These are phyloP conservation scores for Zaprionus kolodkinae DNA, from an alignment of 1,140 invertebrate genomes.

Conservation along the genomic window DNA sequence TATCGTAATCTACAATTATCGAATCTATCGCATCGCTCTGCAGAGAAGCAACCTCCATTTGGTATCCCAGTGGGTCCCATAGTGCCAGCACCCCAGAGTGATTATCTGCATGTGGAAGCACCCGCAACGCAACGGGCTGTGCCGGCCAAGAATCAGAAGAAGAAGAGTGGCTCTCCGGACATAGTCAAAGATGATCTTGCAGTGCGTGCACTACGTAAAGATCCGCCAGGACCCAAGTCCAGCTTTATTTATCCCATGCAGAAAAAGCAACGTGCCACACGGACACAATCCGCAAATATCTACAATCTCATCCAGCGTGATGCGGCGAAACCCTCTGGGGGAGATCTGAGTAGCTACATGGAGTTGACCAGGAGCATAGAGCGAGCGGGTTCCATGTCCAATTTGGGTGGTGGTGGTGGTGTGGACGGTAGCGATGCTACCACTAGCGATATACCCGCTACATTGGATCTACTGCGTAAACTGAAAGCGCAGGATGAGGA, in stretches of 20 bases:
- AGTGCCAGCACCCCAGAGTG: conserved; percentile 88
- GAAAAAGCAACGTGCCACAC: conserved; percentile 90
- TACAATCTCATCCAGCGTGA: conserved; percentile 88
- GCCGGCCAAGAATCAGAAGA: conserved; percentile 46
- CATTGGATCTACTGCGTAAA: conserved; percentile 68
- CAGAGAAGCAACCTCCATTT: conserved; percentile 94
- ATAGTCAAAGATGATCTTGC: conserved; percentile 94
- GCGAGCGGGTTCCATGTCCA: conserved; percentile 77
- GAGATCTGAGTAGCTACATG: conserved; percentile 77
- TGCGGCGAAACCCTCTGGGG: conserved; percentile 81
- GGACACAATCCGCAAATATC: conserved; percentile 92
- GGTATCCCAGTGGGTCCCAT: conserved; percentile 94
- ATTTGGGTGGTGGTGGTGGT: conserved; percentile 50
- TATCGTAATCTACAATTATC: conserved; percentile 91
- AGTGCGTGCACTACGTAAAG: conserved; percentile 92
- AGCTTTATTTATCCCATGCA: conserved; percentile 71
- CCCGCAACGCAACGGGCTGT: conserved; percentile 56
- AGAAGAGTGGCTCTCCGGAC: conserved; percentile 87
- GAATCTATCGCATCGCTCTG: conserved; percentile 89
- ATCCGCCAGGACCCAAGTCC: conserved; percentile 84
- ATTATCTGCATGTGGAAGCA: conserved; percentile 92
- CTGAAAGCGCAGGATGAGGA: conserved; percentile 75
- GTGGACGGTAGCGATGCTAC: conserved; percentile 3
- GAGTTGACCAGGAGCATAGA: conserved; percentile 71
- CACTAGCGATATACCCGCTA: conserved; percentile 68